Base-by-base conservation (phyloP, 2,888 invertebrate species). In the Vannuccia rotundouncinata region DNA sequence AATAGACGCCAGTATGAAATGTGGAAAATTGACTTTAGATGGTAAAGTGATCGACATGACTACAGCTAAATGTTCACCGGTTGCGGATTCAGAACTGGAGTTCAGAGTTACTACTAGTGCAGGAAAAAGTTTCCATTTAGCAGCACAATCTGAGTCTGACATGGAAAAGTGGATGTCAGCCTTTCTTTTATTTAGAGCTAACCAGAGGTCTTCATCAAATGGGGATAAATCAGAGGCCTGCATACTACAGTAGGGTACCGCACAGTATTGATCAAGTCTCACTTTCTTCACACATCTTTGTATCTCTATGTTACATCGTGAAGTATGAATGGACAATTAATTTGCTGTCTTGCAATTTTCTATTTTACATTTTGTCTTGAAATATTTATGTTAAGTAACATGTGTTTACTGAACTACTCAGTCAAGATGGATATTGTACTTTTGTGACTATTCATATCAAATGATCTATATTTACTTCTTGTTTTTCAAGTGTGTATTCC, bases 161-260 rank as follows among this genome's bases (percentile, higher is more conserved):
- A 17, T 66, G 22, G 66, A 66, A 66, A 17, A 66, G 22, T 66
- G 66, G 66, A 66, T 66, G 66, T 66, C 66, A 22, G 66, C 66
- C 2, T 66, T 66, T 66, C 66, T 66, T 5, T 17, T 66, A 2
- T 66, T 66, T 22, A 66, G 66, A 66, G 66, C 66, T 5, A 66
- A 27, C 25, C 66, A 66, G 66, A 66, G 66, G 25, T 5, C 17
- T n/a, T n/a, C n/a, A 5, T 5, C 66, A 66, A 22, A 22, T 22
- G 5, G 10, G 25, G 66, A 66, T 27, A 66, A 66, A 27, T 66
- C 66, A 13, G 66, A 66, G 22, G 66, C 66, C 25, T 66, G 66
- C 25, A 66, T 66, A 5, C 5, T 66, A 13, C 66, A 66, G 25
- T 66, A 22, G 5, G 25, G 66, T 13, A 17, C 45, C 17, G 45